Conservation (phyloP, 2,797 vertebrate genomes). For the Philypnodon macrostomus region DNA sequence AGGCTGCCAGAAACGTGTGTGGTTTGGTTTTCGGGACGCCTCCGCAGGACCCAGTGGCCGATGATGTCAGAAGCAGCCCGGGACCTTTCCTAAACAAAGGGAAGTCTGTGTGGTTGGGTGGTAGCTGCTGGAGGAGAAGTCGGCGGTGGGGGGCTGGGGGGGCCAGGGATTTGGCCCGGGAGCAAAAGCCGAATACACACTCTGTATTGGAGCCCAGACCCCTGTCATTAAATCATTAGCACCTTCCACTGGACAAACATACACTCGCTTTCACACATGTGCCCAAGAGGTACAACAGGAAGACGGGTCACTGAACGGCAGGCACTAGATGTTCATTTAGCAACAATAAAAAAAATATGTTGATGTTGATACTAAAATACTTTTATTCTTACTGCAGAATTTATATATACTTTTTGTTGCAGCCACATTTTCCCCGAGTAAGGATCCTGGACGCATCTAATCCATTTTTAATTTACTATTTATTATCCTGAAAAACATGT, state of each 20-base stretch:
- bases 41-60: conserved; percentile 52
- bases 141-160: conserved; percentile 27
- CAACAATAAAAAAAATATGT: background rate
- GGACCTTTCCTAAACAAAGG: conserved; percentile 81
- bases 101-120: conserved; percentile 74
- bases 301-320: background rate
- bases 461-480: no score
- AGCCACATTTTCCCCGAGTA: no score
- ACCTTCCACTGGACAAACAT: conserved; percentile 60
- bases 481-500: no score
- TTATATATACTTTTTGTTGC: background rate
- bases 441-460: no score
- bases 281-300: conserved; percentile 9
- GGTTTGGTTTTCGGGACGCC: conserved; percentile 62
- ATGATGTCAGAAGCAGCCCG: conserved; percentile 77
- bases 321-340: background rate
- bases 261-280: conserved; percentile 36
- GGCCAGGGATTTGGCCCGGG: conserved; percentile 30
- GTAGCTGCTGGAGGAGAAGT: conserved; percentile 54
- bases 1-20: conserved; percentile 74
- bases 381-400: background rate
- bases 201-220: conserved; percentile 56
- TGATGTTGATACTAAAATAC: no score
- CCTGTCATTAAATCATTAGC: conserved; percentile 74
- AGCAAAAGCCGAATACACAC: conserved; percentile 54